Percentiles rank a stretch among this genome's conserved stretches.
These are phyloP conservation scores for Ichneumon xanthorius DNA, from an alignment of 2,888 invertebrate genomes.

Conservation along the genomic window DNA sequence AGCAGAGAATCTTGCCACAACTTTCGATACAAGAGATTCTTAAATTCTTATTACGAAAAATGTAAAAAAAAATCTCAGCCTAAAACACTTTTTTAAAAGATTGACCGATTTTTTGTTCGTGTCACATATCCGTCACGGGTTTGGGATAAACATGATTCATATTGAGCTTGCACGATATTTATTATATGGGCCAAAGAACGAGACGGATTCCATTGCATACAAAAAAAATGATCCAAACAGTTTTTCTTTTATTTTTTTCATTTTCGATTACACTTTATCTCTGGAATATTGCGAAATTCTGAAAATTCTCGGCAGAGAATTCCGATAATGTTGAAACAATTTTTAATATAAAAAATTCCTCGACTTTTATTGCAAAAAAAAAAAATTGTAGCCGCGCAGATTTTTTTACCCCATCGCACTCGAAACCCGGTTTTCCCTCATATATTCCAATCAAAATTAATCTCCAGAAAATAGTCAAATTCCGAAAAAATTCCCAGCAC, in stretches of 20 bases:
- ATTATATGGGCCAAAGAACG: neutral
- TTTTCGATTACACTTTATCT: too few species aligned
- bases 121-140: slow-evolving; percentile 40
- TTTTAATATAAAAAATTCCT: neutral
- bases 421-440: neutral
- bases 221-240: too few species aligned
- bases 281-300: neutral
- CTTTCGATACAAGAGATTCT: too few species aligned
- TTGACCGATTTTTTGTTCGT: neutral
- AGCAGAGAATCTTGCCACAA: too few species aligned
- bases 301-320: neutral
- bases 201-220: neutral
- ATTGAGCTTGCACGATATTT: slow-evolving; percentile 20
- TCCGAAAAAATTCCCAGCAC: neutral
- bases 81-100: too few species aligned
- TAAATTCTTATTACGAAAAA: too few species aligned
- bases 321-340: neutral
- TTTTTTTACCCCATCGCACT: neutral
- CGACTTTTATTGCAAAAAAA: neutral
- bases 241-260: too few species aligned
- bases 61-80: too few species aligned
- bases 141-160: slow-evolving; percentile 43
- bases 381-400: neutral
- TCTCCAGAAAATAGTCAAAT: neutral
- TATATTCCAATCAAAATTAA: neutral